Base-by-base conservation (phyloP, 2,113 vertebrate genomes). In the Microtus pennsylvanicus region DNA sequence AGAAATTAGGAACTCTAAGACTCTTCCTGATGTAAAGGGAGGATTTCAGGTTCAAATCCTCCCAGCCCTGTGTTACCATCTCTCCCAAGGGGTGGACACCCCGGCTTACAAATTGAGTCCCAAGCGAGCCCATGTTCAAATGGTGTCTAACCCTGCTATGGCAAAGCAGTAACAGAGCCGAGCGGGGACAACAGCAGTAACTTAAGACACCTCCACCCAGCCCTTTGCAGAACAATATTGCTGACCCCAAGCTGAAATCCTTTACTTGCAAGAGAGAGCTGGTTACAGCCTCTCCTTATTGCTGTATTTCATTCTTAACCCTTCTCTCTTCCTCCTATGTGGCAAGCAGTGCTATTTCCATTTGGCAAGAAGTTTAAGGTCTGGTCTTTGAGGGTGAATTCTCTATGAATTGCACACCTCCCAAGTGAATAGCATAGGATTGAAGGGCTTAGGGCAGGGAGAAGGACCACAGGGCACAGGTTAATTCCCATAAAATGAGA, bases 401-500 rank as follows among this genome's bases (percentile, higher is more conserved):
- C 96, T 90, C 11, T 11, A 12, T 24, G 67, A 95, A 95, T 93
- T 88, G 76, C 74, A 91, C 91, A 93, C 94, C 93, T 94, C 96
- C 92, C 55, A 33, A 90, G 95, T 86, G 96, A 93, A 1, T 95
- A 92, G 75, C 58, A 61, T 45, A 78, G 72, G 72, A 88, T 52
- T 92, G 93, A 50, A 67, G 89, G 87, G 61, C 86, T 95, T 95
- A 93, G 26, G 35, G 95, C 35, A 42, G 58, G 33, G 63, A 89
- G 86, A 86, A 89, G 90, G 90, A 63, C 81, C 74, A 50, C 0
- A 3, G 94, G 94, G 94, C 95, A 96, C n/a, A 94, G 96, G 96
- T 97, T 96, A 98, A 96, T 96, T 90, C 97, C 93, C 74, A 94
- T 82, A 94, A 97, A 97, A 96, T 97, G 95, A 97, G 95, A 97